Evolutionary conservation across 2,113 vertebrate species (phyloP).

Genomic region (Theropithecus gelada): DNA sequence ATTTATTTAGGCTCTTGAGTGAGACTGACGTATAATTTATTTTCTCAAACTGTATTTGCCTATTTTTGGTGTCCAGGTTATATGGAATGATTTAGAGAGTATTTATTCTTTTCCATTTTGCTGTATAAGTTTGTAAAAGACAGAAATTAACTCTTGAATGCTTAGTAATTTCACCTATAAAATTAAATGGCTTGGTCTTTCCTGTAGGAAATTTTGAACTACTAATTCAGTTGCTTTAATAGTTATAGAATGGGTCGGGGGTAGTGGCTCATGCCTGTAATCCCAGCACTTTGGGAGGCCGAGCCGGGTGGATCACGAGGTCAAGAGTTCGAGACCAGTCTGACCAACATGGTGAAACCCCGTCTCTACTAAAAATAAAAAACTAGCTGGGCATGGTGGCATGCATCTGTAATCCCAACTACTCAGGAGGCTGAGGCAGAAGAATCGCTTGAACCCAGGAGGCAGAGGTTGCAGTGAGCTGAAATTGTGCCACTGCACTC

Average conservation of each 20-base stretch:
- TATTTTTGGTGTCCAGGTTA: neutral
- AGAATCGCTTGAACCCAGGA: too few relatives aligned
- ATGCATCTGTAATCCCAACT: too few relatives aligned
- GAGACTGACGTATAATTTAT: neutral
- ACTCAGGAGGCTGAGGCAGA: too few relatives aligned
- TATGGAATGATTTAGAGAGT: neutral
- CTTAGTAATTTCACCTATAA: constrained; percentile 18
- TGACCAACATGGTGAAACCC: too few relatives aligned
- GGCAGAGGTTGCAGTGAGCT: too few relatives aligned
- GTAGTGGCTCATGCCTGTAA: too few relatives aligned
- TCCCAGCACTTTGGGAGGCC: too few relatives aligned
- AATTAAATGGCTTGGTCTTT: neutral
- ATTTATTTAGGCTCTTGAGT: neutral
- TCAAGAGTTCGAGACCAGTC: too few relatives aligned
- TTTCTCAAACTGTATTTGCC: neutral
- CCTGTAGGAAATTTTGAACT: neutral
- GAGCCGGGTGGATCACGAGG: too few relatives aligned
- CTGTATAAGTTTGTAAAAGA: neutral
- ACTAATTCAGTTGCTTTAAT: neutral
- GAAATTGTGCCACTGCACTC: too few relatives aligned
- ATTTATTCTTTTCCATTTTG: constrained; percentile 9
- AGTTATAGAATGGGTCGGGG: neutral
- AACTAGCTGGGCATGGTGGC: too few relatives aligned
- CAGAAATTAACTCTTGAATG: neutral
- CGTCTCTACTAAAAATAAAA: too few relatives aligned